Conservation (phyloP, 1,140 invertebrate species). For the Platorchestia sp. region DNA sequence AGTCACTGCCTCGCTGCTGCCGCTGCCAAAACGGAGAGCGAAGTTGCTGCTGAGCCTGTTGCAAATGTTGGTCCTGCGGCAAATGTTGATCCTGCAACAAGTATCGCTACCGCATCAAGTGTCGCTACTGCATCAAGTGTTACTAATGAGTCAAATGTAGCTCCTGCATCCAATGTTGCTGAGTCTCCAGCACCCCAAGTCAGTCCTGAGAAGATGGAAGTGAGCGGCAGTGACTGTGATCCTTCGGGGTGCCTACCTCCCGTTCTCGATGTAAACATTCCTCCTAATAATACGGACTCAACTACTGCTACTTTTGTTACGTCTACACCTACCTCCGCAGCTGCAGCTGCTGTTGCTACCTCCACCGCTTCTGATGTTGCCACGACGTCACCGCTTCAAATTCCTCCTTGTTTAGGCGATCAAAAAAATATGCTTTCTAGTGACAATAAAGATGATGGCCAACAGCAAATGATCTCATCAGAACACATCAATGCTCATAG, state of each 20-base stretch:
- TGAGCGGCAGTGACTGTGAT: conserved; percentile 35
- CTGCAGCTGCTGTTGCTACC: background rate
- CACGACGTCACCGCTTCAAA: background rate
- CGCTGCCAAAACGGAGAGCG: background rate
- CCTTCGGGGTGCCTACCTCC: background rate
- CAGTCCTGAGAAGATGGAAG: conserved; percentile 29
- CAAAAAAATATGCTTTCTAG: conserved; percentile 19
- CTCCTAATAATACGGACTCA: conserved; percentile 14
- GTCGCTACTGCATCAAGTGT: background rate
- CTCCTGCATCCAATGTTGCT: background rate
- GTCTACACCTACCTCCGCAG: background rate
- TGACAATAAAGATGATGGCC: conserved; percentile 27
- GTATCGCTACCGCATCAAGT: background rate
- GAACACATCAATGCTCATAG: background rate
- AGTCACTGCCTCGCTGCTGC: background rate
- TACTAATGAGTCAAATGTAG: background rate
- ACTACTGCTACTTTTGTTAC: background rate
- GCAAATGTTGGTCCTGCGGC: background rate
- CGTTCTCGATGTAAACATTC: background rate
- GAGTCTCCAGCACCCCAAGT: background rate
- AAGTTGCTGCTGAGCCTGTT: background rate
- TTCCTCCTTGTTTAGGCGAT: conserved; percentile 33
- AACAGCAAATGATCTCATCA: conserved; percentile 8
- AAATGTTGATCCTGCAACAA: background rate
- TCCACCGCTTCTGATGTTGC: background rate